Evolutionary conservation across 2,797 vertebrate genomes (phyloP).

Genomic region (Nyctalus aviator): DNA sequence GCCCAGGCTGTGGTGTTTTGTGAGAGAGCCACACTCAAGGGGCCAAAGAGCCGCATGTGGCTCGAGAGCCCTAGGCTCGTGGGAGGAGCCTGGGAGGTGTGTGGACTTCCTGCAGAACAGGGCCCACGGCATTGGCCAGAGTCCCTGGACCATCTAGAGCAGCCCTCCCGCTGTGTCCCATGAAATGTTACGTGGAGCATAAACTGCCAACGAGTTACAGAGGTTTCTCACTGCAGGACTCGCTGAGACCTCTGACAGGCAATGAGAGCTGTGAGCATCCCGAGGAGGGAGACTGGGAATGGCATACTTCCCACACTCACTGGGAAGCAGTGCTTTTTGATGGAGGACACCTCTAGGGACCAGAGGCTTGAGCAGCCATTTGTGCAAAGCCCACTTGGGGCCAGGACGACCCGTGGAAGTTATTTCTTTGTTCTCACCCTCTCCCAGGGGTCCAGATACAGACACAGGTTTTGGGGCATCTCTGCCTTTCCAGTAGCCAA

Average conservation of each 20-base stretch:
- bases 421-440: not conserved
- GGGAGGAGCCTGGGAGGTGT: not conserved
- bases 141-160: not conserved
- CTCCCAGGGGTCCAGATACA: not conserved
- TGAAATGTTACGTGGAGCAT: not conserved
- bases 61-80: not conserved
- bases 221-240: not conserved
- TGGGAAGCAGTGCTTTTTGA: not conserved
- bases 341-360: not conserved
- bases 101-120: not conserved
- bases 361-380: not conserved
- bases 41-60: too few species aligned
- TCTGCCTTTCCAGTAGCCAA: conserved; percentile 17
- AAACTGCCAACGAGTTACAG: not conserved
- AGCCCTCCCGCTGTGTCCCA: not conserved
- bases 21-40: too few species aligned
- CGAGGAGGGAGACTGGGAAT: not conserved
- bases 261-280: not conserved
- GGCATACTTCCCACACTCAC: not conserved
- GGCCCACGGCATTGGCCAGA: not conserved
- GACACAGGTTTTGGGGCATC: not conserved
- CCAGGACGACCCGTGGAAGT: not conserved
- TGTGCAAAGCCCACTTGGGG: not conserved
- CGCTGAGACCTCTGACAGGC: not conserved
- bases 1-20: too few species aligned